Conservation (phyloP, 2,797 vertebrate species). For the Rhinella marina region DNA sequence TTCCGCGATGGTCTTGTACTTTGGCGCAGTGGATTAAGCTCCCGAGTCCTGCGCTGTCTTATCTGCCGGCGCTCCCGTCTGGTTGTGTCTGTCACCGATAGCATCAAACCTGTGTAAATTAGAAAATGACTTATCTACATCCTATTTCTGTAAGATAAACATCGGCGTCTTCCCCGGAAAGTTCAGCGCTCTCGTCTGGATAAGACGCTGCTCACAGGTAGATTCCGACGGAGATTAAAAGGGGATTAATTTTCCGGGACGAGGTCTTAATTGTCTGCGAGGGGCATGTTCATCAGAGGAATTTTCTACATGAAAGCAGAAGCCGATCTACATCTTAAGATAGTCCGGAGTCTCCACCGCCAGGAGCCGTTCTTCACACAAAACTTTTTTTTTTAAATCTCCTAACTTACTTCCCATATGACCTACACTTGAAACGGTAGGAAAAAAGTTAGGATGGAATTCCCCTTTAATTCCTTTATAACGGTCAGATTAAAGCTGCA, state of each 20-base stretch:
- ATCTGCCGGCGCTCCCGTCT: conserved; percentile 33
- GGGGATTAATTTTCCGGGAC: conserved; percentile 21
- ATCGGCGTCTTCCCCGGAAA: conserved; percentile 23
- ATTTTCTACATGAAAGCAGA: conserved; percentile 34
- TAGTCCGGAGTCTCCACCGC: neutral
- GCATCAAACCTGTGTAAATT: conserved; percentile 49
- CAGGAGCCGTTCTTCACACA: neutral
- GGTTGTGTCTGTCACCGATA: conserved; percentile 19
- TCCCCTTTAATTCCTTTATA: too few species aligned
- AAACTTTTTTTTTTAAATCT: neutral
- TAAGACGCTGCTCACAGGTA: conserved; percentile 39
- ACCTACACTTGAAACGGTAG: neutral
- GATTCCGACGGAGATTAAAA: conserved; percentile 25
- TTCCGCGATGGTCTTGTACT: neutral
- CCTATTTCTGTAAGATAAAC: conserved; percentile 45
- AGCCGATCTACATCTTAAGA: neutral
- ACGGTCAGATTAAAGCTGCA: too few species aligned
- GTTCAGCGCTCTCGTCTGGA: neutral
- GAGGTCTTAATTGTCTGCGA: conserved; percentile 30
- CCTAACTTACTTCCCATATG: neutral
- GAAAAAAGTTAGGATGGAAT: neutral
- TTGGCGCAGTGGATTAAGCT: conserved; percentile 31
- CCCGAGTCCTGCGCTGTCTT: conserved; percentile 16
- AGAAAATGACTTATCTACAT: conserved; percentile 51
- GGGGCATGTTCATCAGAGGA: neutral